Percentiles rank a stretch among this genome's conserved stretches.
Evolutionary conservation across 2,113 vertebrate genomes (phyloP).

Genomic region (Taxidea taxus): DNA sequence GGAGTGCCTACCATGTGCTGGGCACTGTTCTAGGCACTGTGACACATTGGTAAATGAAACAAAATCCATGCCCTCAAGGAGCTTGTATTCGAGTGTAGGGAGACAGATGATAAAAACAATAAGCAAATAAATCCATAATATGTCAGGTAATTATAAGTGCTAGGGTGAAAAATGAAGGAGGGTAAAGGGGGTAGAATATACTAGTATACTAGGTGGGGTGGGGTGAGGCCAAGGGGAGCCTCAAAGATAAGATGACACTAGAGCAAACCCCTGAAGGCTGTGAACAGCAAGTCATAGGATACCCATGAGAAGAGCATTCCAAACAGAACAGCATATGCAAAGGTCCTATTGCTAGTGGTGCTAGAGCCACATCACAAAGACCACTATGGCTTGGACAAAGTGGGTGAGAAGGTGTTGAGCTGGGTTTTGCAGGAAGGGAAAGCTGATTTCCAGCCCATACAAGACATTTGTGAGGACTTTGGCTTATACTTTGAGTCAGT

Average conservation of each 20-base stretch:
- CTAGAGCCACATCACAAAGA: neutral
- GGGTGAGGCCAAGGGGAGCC: neutral
- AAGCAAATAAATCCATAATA: neutral
- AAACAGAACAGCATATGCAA: neutral
- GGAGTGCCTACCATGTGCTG: neutral
- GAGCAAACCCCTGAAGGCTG: neutral
- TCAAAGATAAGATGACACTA: neutral
- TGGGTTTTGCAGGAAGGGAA: neutral
- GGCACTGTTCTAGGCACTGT: neutral
- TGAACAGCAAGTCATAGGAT: neutral
- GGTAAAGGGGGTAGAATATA: neutral
- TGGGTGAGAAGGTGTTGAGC: neutral
- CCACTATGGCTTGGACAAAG: no score
- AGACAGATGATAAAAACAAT: neutral
- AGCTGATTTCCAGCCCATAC: neutral
- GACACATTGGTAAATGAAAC: neutral
- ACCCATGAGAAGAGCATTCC: neutral
- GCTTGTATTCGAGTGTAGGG: neutral
- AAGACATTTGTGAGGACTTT: neutral
- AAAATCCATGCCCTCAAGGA: neutral
- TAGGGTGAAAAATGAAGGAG: neutral
- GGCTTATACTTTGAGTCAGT: neutral
- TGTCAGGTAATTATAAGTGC: neutral
- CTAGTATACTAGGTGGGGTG: neutral
- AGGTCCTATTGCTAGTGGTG: neutral